phyloP scores from a whole-genome alignment of 2,888 invertebrate genomes.

The Zygaena filipendulae region DNA sequence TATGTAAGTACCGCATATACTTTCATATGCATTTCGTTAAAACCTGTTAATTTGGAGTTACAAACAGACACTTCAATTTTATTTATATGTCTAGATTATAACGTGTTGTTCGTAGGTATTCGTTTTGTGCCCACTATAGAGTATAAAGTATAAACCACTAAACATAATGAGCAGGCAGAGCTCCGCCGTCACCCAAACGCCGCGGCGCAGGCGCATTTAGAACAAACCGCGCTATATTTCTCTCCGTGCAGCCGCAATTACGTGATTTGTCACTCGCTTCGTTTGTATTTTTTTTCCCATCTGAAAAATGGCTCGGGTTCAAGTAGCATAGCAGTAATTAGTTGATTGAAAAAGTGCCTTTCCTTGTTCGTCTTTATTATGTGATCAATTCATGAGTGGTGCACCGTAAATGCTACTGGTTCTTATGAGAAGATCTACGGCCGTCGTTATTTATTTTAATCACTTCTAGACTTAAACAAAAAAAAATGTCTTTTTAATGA shows the following conservation, averaged over 20 bases:
- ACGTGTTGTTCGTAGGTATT: too few relatives aligned
- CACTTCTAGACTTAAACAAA: too few relatives aligned
- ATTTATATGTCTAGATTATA: too few relatives aligned
- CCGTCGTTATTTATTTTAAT: too few relatives aligned
- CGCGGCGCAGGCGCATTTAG: constrained; percentile 48
- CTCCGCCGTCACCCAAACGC: constrained; percentile 32
- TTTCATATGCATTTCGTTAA: too few relatives aligned
- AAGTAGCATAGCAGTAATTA: constrained; percentile 48
- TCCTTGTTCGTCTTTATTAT: constrained; percentile 39
- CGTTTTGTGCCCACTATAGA: too few relatives aligned
- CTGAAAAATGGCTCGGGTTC: constrained; percentile 53
- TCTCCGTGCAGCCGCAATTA: constrained; percentile 61
- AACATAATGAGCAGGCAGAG: constrained; percentile 16
- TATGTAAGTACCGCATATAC: too few relatives aligned
- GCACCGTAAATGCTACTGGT: constrained; percentile 27
- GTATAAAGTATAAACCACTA: constrained; percentile 24
- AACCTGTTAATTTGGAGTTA: too few relatives aligned
- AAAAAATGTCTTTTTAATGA: too few relatives aligned
- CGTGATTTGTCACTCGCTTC: constrained; percentile 62
- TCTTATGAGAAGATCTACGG: too few relatives aligned
- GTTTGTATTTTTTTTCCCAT: constrained; percentile 35
- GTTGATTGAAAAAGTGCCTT: constrained; percentile 53
- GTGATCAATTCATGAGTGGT: constrained; percentile 27
- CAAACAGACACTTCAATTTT: too few relatives aligned
- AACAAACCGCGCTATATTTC: constrained; percentile 61